Percentiles rank a stretch among this genome's conserved stretches.
phyloP scores from a whole-genome alignment of 2,113 vertebrate genomes.

The Bothrops jararaca region DNA sequence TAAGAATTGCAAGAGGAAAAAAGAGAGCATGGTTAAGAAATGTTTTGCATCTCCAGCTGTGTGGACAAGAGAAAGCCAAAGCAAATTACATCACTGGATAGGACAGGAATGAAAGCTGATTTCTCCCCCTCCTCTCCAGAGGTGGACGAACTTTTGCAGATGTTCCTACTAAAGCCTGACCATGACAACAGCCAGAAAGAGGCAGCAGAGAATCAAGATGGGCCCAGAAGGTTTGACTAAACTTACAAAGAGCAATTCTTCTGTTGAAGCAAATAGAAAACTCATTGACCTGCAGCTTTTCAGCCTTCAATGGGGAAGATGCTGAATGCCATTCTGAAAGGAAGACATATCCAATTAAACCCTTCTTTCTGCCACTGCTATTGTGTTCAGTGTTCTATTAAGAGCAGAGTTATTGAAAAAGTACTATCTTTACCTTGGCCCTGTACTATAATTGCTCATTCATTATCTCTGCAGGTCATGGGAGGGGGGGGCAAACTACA shows the following conservation, averaged over 20 bases:
- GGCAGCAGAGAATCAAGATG: not conserved
- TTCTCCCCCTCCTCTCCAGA: slow-evolving; percentile 48
- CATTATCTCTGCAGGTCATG: not conserved
- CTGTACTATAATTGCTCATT: not conserved
- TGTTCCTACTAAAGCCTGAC: slow-evolving; percentile 28
- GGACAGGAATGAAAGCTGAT: slow-evolving; percentile 56
- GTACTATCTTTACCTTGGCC: not conserved
- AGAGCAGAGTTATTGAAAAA: not conserved
- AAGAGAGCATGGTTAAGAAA: slow-evolving; percentile 1
- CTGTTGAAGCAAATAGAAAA: not conserved
- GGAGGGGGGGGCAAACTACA: not conserved
- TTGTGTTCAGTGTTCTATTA: not conserved
- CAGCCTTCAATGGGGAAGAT: not conserved
- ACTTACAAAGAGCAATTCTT: not conserved
- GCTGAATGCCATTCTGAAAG: not conserved
- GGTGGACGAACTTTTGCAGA: slow-evolving; percentile 62
- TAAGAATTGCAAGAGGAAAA: not conserved
- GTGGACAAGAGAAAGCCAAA: slow-evolving; percentile 59
- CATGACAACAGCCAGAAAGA: not conserved
- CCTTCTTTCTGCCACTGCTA: not conserved
- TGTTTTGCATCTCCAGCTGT: not conserved
- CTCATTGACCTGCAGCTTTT: not conserved
- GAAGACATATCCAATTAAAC: not conserved
- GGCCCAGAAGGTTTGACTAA: not conserved
- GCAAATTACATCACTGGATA: slow-evolving; percentile 70